phyloP scores from a whole-genome alignment of 1,140 invertebrate genomes.

The Drosophila santomea region DNA sequence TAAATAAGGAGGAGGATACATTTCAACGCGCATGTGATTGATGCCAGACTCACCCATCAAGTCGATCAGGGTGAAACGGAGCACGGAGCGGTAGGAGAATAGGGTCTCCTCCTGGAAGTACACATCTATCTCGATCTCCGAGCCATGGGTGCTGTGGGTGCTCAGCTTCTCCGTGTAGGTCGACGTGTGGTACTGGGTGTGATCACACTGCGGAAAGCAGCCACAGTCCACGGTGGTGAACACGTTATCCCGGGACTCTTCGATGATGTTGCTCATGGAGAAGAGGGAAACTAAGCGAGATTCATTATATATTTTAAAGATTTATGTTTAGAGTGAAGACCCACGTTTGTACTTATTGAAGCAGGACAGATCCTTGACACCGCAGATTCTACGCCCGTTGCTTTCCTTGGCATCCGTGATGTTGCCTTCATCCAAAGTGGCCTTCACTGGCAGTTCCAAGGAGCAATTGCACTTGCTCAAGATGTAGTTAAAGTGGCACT shows the following conservation, averaged over 20 bases:
- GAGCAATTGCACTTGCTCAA: slow-evolving; percentile 47
- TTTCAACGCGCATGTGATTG: neutral
- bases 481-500: slow-evolving; percentile 54
- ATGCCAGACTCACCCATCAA: slow-evolving; percentile 52
- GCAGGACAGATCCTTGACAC: slow-evolving; percentile 40
- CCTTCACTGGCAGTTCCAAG: neutral
- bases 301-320: neutral
- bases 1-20: too few relatives aligned
- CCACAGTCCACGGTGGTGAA: slow-evolving; percentile 62
- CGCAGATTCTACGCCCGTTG: slow-evolving; percentile 1
- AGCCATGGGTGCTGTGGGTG: neutral
- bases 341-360: slow-evolving; percentile 44
- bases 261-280: slow-evolving; percentile 75
- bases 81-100: slow-evolving; percentile 68
- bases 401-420: neutral
- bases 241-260: slow-evolving; percentile 51
- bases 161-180: slow-evolving; percentile 57
- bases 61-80: slow-evolving; percentile 68
- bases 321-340: neutral
- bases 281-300: slow-evolving; percentile 20
- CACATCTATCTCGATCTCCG: slow-evolving; percentile 57
- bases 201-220: slow-evolving; percentile 66
- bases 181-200: slow-evolving; percentile 64
- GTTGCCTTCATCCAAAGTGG: neutral
- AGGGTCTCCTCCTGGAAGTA: slow-evolving; percentile 73